Conservation (phyloP, 2,888 invertebrate species). For the Celastrina argiolus region DNA sequence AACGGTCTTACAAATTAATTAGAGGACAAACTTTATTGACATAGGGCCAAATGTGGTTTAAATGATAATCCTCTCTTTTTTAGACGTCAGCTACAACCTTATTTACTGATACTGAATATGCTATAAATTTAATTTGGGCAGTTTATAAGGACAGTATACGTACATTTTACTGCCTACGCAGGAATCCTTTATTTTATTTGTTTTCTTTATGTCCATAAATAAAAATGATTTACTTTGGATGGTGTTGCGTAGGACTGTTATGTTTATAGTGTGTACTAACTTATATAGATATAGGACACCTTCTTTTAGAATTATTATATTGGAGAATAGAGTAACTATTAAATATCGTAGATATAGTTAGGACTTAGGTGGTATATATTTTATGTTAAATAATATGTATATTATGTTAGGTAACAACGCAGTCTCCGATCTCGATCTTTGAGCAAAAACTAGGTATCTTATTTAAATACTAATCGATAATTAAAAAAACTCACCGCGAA, state of each 20-base stretch:
- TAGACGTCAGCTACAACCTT: background rate
- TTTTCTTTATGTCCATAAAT: background rate
- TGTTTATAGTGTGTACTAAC: background rate
- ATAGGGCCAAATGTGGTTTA: too few relatives aligned
- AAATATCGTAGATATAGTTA: background rate
- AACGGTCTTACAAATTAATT: too few relatives aligned
- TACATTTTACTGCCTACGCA: background rate
- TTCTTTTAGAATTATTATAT: background rate
- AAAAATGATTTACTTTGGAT: background rate
- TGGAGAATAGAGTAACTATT: background rate
- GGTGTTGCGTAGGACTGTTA: background rate
- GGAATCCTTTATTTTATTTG: background rate
- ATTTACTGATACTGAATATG: background rate
- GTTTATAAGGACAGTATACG: background rate
- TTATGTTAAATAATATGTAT: background rate
- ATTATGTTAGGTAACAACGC: conserved; percentile 54
- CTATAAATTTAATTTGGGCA: background rate
- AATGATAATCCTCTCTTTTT: background rate
- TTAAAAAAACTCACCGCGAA: conserved; percentile 47
- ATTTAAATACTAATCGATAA: conserved; percentile 55
- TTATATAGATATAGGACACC: background rate
- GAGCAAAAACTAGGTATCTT: conserved; percentile 43
- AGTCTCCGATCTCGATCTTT: conserved; percentile 62
- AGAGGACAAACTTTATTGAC: too few relatives aligned
- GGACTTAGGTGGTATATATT: background rate